These are phyloP conservation scores for Zygaena filipendulae DNA, from an alignment of 2,888 invertebrate species.

Conservation along the genomic window DNA sequence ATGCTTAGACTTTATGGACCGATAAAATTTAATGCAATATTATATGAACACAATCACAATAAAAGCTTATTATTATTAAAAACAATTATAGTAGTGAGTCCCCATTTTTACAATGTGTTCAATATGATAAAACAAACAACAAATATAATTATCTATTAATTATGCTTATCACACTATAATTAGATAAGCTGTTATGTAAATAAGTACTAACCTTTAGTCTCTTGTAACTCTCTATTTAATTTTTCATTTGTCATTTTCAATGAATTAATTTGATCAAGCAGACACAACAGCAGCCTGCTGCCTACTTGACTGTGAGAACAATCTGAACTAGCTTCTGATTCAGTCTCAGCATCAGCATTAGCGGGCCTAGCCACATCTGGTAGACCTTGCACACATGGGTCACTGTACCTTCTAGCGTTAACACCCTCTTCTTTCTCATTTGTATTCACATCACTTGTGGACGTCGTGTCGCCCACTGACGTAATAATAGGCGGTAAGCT, in stretches of 20 bases:
- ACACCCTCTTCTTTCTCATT: conserved; percentile 65
- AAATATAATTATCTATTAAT: no score
- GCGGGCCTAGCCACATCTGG: conserved; percentile 47
- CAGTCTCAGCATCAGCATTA: conserved; percentile 60
- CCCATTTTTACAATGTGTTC: no score
- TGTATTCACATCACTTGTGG: conserved; percentile 48
- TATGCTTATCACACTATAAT: no score
- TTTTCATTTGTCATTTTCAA: conserved; percentile 79
- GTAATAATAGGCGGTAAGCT: conserved; percentile 79
- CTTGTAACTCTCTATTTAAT: conserved; percentile 78
- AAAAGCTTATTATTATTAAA: no score
- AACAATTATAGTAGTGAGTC: no score
- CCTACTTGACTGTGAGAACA: conserved; percentile 65
- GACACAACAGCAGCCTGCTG: conserved; percentile 68
- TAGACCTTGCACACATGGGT: conserved; percentile 71
- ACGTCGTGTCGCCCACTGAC: conserved; percentile 56
- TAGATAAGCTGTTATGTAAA: conserved; percentile 12
- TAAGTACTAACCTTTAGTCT: conserved; percentile 71
- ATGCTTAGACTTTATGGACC: no score
- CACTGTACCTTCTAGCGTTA: conserved; percentile 72
- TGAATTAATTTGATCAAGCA: conserved; percentile 78
- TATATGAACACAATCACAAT: no score
- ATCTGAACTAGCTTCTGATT: conserved; percentile 65
- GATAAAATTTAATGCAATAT: no score
- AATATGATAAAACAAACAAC: no score